Conservation (phyloP, 2,888 invertebrate species). For the Melinopterus prodromus region DNA sequence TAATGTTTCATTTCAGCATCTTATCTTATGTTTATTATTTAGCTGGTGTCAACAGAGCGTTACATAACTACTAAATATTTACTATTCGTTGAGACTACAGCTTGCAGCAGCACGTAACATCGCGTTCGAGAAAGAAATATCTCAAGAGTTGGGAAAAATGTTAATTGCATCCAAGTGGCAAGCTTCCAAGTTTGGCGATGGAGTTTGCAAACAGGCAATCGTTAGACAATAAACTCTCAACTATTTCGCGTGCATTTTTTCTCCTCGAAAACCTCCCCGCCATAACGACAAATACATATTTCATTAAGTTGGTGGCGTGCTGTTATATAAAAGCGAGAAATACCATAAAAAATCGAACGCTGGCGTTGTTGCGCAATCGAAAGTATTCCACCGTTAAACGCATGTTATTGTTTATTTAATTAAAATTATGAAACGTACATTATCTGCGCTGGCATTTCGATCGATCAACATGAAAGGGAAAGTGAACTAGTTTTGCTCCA, state of each 20-base stretch:
- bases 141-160: background rate
- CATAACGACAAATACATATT: constrained; percentile 26
- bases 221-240: background rate
- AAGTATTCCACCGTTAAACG: constrained; percentile 29
- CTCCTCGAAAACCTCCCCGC: background rate
- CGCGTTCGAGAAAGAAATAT: background rate
- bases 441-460: constrained; percentile 39
- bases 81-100: background rate
- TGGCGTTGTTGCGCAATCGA: constrained; percentile 31
- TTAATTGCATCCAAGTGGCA: background rate
- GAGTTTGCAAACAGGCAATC: background rate
- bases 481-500: constrained; percentile 42
- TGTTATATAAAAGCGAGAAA: constrained; percentile 34
- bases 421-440: constrained; percentile 39
- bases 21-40: background rate
- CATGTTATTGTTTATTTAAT: constrained; percentile 40
- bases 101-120: background rate
- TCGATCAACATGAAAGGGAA: constrained; percentile 43
- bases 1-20: background rate
- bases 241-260: background rate
- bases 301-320: constrained; percentile 27
- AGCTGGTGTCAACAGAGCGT: background rate
- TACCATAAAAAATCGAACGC: constrained; percentile 29
- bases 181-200: background rate
- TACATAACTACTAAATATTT: background rate